Evolutionary conservation across 1,140 invertebrate genomes (phyloP), one percentile per base, ranked within the genome.

Genomic region (Drosophila triauraria): DNA sequence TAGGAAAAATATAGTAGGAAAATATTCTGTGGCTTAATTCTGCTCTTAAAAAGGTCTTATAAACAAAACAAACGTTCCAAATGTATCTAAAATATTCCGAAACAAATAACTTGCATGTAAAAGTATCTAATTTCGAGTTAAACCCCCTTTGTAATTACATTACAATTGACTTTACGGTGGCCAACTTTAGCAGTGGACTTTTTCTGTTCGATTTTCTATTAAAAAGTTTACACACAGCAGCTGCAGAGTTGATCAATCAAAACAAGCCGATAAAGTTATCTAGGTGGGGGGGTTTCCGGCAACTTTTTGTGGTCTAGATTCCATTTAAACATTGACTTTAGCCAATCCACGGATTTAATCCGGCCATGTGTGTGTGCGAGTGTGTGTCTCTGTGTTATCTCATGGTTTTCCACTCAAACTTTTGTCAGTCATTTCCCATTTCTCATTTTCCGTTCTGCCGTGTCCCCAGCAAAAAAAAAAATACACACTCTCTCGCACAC

Each of bases 371-470:
- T 42, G 25, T n/a, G 10, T 46, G 6, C 12, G 20, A 20, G n/a
- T 50, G 27, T 38, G 4, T 32, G 30, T 13, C 27, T 35, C 12
- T 35, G 43, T 56, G 38, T 64, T 65, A 57, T 68, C 40, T n/a
- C 46, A 44, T 46, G 40, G 48, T 42, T 68, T 50, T 69, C 38
- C 23, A 68, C 48, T 67, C 48, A 32, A 70, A 70, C 62, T 70
- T 70, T 70, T 68, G 67, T 67, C 62, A 40, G 63, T 68, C 67
- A 51, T 67, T 67, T 69, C 12, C 60, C 65, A 68, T 64, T 68
- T 64, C 25, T 35, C 43, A 61, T 67, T 62, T 68, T 35, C 38
- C 38, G 23, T 44, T 35, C 6, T 38, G 13, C 67, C 47, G 15
- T 68, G 25, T 50, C 25, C 47, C 47, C 61, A 65, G 43, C 23